Conservation (phyloP, 2,888 invertebrate species). For the Neuroscelio doddi region DNA sequence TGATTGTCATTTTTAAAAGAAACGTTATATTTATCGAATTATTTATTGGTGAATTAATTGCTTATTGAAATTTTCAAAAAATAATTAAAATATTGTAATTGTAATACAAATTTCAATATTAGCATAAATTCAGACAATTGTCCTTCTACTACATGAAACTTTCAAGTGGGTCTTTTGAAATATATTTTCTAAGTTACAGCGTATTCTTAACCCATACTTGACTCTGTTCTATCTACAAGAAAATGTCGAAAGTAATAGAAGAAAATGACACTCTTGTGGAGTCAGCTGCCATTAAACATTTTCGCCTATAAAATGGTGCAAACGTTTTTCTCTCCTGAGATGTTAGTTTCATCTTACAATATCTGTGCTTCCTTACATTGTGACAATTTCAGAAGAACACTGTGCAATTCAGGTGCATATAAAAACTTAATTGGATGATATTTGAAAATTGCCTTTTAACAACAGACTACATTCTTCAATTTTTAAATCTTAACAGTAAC, state of each 20-base stretch:
- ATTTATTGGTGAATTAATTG: too few relatives aligned
- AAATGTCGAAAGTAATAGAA: conserved; percentile 41
- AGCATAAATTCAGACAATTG: too few relatives aligned
- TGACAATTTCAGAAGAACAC: conserved; percentile 14
- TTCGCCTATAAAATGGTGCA: conserved; percentile 26
- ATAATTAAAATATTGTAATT: too few relatives aligned
- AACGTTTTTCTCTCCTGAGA: conserved; percentile 10
- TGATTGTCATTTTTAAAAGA: too few relatives aligned
- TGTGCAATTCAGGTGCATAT: conserved; percentile 1
- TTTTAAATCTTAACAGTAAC: too few relatives aligned
- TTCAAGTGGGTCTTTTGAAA: conserved; percentile 23
- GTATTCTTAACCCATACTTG: conserved; percentile 17
- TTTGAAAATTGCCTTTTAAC: too few relatives aligned
- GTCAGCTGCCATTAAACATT: conserved; percentile 31
- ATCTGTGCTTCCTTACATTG: background rate
- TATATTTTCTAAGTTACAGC: conserved; percentile 28
- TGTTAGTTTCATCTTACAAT: conserved; percentile 12
- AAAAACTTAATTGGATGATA: background rate
- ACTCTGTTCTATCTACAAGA: conserved; percentile 26
- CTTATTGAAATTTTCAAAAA: too few relatives aligned
- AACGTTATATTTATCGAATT: too few relatives aligned
- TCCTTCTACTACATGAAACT: conserved; percentile 28
- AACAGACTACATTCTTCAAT: too few relatives aligned
- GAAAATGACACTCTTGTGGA: conserved; percentile 33
- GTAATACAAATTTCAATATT: too few relatives aligned